Base-by-base conservation (phyloP, 1,140 invertebrate species). In the Hyles euphorbiae region DNA sequence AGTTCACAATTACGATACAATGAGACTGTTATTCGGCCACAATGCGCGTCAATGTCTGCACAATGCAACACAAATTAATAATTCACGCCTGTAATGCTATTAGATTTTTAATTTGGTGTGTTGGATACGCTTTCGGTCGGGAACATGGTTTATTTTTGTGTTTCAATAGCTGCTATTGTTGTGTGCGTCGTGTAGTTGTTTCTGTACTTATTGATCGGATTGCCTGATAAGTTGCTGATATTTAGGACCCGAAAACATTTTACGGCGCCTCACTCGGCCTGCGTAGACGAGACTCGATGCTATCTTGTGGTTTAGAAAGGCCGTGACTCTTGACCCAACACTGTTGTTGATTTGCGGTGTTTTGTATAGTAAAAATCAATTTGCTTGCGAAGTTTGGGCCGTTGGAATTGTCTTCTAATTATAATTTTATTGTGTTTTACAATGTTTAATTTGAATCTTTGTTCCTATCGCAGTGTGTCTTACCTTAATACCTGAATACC, bases 41-140 rank as follows among this genome's bases (percentile, higher is more conserved):
- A 69, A 68, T 62, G 54, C 33, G 44, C 56, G 56, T 8, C 54
- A 56, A 63, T 65, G 55, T 53, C 67, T 46, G 72, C 68, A 84
- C 83, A 87, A 87, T 83, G 72, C 60, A 69, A 57, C 63, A 72
- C 70, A 82, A 87, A 87, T 87, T 87, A 87, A 85, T 85, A 83
- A 79, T 83, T 78, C 81, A 82, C 80, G 78, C 78, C 70, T 78
- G 78, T 74, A 72, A 77, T 80, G 63, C 65, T 67, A 71, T 77
- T 76, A 78, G 62, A 75, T 75, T 82, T 87, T 87, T 87, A 84
- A 84, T 84, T 87, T 79, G 58, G 66, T 72, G 70, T 78, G 63
- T 80, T 77, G 73, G 78, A 82, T 76, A 82, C 76, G 74, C 63
- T 79, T 65, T 79, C 69, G 60, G 59, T 61, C 56, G 63, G 62